A percentile compares a stretch with the other conserved stretches of the same genome.
Evolutionary conservation across 2,113 vertebrate species (phyloP).

Genomic region (Clarias gariepinus): DNA sequence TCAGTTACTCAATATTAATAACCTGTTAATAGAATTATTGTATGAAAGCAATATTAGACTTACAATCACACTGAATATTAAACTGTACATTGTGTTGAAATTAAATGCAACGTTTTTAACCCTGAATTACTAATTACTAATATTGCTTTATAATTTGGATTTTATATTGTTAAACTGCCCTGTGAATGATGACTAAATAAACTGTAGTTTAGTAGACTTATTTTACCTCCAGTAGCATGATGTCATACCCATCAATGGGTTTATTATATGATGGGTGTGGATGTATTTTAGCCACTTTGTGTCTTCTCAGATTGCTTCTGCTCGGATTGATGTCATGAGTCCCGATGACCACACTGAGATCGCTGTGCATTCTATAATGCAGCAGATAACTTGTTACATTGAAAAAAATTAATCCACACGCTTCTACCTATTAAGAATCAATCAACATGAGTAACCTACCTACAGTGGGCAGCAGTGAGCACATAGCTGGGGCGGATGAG

Average conservation of each 20-base stretch:
- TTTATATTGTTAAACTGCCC: neutral
- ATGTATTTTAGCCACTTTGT: too few species aligned
- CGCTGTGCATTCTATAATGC: neutral
- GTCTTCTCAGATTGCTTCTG: slow-evolving; percentile 31
- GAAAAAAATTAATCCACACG: neutral
- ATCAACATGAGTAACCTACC: slow-evolving; percentile 35
- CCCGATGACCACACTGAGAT: slow-evolving; percentile 65
- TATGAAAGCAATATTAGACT: neutral
- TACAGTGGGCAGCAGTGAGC: slow-evolving; percentile 65
- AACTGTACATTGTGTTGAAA: too few species aligned
- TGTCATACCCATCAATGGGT: slow-evolving; percentile 36
- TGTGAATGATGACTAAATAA: neutral
- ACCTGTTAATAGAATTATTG: neutral
- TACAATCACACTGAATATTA: too few species aligned
- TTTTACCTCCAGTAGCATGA: slow-evolving; percentile 74
- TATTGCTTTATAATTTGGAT: too few species aligned
- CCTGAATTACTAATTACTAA: too few species aligned
- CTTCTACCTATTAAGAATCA: neutral
- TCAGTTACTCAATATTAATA: neutral
- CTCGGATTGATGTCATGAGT: slow-evolving; percentile 57
- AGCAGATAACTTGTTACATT: neutral
- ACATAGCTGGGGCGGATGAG: slow-evolving; percentile 49
- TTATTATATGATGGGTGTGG: slow-evolving; percentile 24
- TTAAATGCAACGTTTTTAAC: too few species aligned
- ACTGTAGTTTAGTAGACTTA: too few species aligned